Base-by-base conservation (phyloP, 2,888 invertebrate genomes). In the Sialis lutaria region DNA sequence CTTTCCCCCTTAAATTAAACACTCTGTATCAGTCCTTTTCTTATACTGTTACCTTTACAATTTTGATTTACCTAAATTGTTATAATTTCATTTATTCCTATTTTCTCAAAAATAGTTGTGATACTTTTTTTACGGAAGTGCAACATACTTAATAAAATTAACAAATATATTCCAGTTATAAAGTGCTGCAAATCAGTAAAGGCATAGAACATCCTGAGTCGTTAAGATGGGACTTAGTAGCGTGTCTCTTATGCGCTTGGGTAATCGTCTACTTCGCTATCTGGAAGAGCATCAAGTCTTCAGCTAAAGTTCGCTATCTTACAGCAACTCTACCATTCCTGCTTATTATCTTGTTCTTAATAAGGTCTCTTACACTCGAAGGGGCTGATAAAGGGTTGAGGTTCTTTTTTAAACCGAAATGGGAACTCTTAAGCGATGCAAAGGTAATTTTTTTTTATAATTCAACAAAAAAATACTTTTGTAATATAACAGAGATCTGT, bases 271-370 rank as follows among this genome's bases (percentile, higher is more conserved):
- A 95, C 68, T 90, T 95, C 66, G 90, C 92, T 54, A 80, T 95
- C 45, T 95, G 92, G 89, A 95, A 93, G 68, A 92, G 92, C 52
- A 88, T 93, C 50, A 87, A 88, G 63, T 89, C 91, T n/a, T 91
- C 91, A 44, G 88, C 87, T 34, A 82, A 82, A 72, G 79, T 91
- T 46, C 82, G 92, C 54, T 93, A 93, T 66, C 82, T 93, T 60
- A 93, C 93, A 32, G 91, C 92, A 40, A 91, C 91, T 12, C 77
- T 93, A 54, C 93, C 93, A 5, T 93, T 91, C 64, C 64, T 91
- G 45, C 74, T 93, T 52, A 85, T 93, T 56, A 72, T 90, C 55
- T 82, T 88, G 40, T 81, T 93, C 59, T 75, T 93, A 57, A 81
- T 82, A 32, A 79, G 90, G 55, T 88, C 92, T n/a, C 67, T 92